phyloP scores from a whole-genome alignment of 1,140 invertebrate species.

The Euura saliciscinereae region DNA sequence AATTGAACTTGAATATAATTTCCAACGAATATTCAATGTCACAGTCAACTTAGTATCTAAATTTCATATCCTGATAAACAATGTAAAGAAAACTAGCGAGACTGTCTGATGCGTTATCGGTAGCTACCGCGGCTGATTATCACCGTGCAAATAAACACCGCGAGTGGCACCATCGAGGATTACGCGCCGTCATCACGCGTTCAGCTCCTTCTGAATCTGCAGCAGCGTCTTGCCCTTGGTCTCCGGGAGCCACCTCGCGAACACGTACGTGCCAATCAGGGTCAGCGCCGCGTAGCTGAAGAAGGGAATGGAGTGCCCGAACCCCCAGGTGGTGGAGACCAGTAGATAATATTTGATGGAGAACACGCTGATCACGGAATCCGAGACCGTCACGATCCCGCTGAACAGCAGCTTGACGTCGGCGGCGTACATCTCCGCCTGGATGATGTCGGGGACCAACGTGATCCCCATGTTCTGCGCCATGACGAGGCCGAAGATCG shows the following conservation, averaged over 20 bases:
- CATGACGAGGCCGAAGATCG: constrained; percentile 68
- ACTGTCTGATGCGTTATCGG: too few relatives aligned
- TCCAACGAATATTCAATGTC: too few relatives aligned
- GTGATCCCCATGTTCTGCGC: constrained; percentile 72
- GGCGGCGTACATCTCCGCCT: constrained; percentile 74
- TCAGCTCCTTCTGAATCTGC: constrained; percentile 35
- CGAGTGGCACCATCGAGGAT: too few relatives aligned
- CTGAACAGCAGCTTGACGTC: constrained; percentile 71
- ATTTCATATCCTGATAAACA: too few relatives aligned
- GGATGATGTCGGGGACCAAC: constrained; percentile 71
- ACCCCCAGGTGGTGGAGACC: constrained; percentile 63
- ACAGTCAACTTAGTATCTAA: too few relatives aligned
- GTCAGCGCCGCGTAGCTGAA: constrained; percentile 68
- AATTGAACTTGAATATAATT: too few relatives aligned
- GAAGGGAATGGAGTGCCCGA: constrained; percentile 67
- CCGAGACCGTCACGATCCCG: constrained; percentile 69
- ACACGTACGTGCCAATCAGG: constrained; percentile 60
- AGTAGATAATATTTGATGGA: constrained; percentile 74
- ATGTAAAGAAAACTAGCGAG: too few relatives aligned
- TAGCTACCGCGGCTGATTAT: too few relatives aligned
- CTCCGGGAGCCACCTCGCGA: constrained; percentile 71
- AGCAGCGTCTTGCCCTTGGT: constrained; percentile 78
- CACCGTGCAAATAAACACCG: too few relatives aligned
- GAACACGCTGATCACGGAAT: constrained; percentile 70
- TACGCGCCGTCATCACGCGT: constrained; percentile 14